phyloP scores from a whole-genome alignment of 2,113 vertebrate genomes.

The Theristicus caerulescens region DNA sequence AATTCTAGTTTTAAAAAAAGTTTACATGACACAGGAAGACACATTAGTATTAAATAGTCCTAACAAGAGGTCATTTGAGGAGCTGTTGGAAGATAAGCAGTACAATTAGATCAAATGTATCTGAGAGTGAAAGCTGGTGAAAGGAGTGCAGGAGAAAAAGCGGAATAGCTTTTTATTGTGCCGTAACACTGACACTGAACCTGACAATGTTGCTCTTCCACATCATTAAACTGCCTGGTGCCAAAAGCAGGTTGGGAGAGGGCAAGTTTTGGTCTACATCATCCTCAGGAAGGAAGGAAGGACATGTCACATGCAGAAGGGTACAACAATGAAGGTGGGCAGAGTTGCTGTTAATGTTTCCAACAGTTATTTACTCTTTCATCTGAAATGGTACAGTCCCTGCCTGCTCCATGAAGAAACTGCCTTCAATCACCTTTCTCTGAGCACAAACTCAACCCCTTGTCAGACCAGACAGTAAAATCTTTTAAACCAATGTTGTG shows the following conservation, averaged over 20 bases:
- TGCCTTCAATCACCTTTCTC: neutral
- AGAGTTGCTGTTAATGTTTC: neutral
- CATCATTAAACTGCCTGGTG: neutral
- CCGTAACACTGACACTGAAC: neutral
- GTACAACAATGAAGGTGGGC: neutral
- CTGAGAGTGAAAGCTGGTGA: neutral
- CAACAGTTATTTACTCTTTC: neutral
- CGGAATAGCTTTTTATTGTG: neutral
- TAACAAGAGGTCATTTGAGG: slow-evolving; percentile 67
- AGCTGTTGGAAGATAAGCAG: slow-evolving; percentile 58
- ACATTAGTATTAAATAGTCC: slow-evolving; percentile 57
- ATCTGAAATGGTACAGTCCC: neutral
- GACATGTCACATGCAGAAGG: neutral
- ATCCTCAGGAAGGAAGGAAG: neutral
- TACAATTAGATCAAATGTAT: slow-evolving; percentile 56
- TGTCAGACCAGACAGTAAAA: neutral
- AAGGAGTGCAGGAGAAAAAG: slow-evolving; percentile 2
- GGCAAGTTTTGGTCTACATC: neutral
- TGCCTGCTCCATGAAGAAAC: neutral
- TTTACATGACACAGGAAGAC: slow-evolving; percentile 46
- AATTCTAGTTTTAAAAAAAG: slow-evolving; percentile 45
- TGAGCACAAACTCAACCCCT: neutral
- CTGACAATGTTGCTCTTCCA: neutral
- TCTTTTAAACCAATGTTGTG: neutral
- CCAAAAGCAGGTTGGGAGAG: slow-evolving; percentile 6